Base-by-base conservation (phyloP, 1,140 invertebrate genomes). In the Rhyzopertha dominica region DNA sequence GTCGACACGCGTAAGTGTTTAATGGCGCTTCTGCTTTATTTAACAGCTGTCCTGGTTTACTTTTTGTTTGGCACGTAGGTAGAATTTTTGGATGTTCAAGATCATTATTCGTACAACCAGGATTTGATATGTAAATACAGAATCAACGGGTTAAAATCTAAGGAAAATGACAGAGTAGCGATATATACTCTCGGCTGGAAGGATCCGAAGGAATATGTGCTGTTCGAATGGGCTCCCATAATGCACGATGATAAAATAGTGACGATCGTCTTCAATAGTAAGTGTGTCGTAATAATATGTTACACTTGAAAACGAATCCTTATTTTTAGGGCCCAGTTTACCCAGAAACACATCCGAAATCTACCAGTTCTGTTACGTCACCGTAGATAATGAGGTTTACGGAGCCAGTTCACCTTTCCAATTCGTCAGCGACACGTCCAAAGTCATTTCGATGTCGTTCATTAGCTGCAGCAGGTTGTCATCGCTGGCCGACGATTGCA, bases 341-440 rank as follows among this genome's bases (percentile, higher is more conserved):
- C 58, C 58, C 16, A 59, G 49, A 36, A 53, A 49, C 17, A 38
- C 37, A n/a, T 37, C 22, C 3, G 53, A 60, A 18, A 38, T 58
- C 18, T 61, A 55, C 34, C 60, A 62, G 34, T 50, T 62, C 9
- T 62, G 60, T 43, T 62, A 60, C 46, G 54, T 62, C 26, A 53
- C 50, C 29, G 43, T 47, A 3, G 49, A 62, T 26, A 62, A 59
- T 36, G 43, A 51, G 26, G 34, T 60, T 4, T 40, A 53, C 17
- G 60, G 56, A 13, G 58, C 51, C 12, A 62, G 56, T 37, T 42
- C 49, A 18, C 56, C 60, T 2, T 59, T 62, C 37, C 53, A 59
- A 24, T 51, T 61, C 19, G 22, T 26, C 13, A 38, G 20, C n/a
- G 28, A 29, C 4, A 12, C 17, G 8, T 12, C 10, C 31, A 7